A percentile compares a stretch with the other conserved stretches of the same genome.
phyloP scores from a whole-genome alignment of 2,797 vertebrate species.

The Sylvia borin region DNA sequence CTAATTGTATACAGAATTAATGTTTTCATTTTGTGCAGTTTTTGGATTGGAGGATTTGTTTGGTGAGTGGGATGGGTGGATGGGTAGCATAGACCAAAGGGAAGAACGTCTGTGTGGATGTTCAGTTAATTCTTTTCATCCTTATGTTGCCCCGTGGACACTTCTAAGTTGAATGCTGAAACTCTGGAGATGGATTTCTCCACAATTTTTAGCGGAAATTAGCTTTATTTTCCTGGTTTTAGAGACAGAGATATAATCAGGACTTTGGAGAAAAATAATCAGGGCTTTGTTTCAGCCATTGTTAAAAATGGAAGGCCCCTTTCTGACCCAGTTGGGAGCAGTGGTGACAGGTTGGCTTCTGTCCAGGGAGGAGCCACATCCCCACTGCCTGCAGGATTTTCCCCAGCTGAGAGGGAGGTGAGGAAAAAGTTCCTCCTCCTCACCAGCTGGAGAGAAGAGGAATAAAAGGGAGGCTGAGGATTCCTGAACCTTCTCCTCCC shows the following conservation, averaged over 20 bases:
- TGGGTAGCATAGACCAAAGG: not conserved
- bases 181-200: not conserved
- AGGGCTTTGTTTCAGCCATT: not conserved
- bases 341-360: not conserved
- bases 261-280: not conserved
- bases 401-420: not conserved
- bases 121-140: not conserved
- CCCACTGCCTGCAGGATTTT: not conserved
- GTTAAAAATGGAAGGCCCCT: not conserved
- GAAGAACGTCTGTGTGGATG: accelerated
- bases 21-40: not conserved
- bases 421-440: not conserved
- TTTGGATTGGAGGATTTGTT: not conserved
- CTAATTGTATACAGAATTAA: no score
- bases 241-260: not conserved
- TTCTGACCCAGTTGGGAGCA: not conserved
- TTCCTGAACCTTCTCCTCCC: not conserved
- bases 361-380: not conserved
- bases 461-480: not conserved
- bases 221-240: not conserved
- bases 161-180: not conserved
- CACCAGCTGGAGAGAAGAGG: not conserved
- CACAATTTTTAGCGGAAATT: accelerated
- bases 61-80: not conserved
- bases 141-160: not conserved